Evolutionary conservation across 2,113 vertebrate genomes (phyloP), one percentile per base, ranked within the genome.

Genomic region (Cyprinodon brontotheroides): DNA sequence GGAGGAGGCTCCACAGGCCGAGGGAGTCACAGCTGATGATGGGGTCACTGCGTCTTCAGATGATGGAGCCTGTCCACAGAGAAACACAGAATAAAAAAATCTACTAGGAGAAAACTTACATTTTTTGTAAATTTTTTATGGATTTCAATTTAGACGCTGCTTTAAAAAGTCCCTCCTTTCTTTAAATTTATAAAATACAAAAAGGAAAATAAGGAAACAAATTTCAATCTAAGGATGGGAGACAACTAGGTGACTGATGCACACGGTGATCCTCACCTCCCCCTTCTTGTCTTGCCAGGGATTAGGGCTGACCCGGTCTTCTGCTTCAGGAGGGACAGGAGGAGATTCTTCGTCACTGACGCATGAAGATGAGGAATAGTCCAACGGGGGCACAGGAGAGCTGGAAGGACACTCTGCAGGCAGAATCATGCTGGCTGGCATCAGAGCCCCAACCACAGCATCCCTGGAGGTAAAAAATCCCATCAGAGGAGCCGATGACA

Each of bases 341-440:
- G 94, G 92, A 1, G 96, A 95, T 68, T 98, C 96, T 45, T 94
- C 95, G 61, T 89, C 97, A n/a, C 91, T 87, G 71, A 96, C 94
- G 50, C 95, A 97, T 77, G 95, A 95, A 29, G 93, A 83, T 47
- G 94, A 94, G 9, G 95, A 92, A 3, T 88, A 91, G 61, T 99
- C 98, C 2, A 95, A 95, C 0, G 96, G 91, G 0, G 98, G 96
- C 0, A 95, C 90, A 2, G 97, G 96, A 0, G 97, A 97, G 61
- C 96, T 95, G 80, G 97, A 94, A 9, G 96, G 94, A 85, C 97
- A 97, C 86, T 99, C 98, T 40, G 97, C 92, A 0, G 97, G 98
- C 68, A 96, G 89, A 10, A 98, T 98, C 98, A 99, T 99, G 89
- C 95, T 95, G 45, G 97, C 96, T 7, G 98, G 98, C 97, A 99